A percentile compares a stretch with the other conserved stretches of the same genome.
Evolutionary conservation across 92 coral and sea anemone genomes (phyloP).

Genomic region (Phymanthus crucifer): DNA sequence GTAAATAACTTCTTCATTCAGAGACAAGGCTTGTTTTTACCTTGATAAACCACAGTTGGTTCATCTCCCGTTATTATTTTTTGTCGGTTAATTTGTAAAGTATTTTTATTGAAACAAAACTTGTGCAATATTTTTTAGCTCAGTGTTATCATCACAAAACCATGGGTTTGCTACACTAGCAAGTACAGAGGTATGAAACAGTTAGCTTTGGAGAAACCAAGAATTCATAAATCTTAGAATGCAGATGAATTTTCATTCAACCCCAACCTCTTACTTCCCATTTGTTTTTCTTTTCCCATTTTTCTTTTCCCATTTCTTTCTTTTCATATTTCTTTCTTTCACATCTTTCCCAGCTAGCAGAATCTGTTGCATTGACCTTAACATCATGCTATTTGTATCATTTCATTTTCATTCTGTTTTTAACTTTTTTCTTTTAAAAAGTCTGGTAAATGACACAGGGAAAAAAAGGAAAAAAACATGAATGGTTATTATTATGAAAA

Average conservation of each 20-base stretch:
- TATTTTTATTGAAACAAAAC: not conserved
- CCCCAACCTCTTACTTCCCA: too few relatives aligned
- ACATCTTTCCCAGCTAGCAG: too few relatives aligned
- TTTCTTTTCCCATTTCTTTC: too few relatives aligned
- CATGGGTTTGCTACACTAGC: slow-evolving; percentile 6
- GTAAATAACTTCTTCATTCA: not conserved
- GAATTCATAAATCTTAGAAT: not conserved
- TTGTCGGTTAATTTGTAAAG: not conserved
- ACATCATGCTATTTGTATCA: too few relatives aligned
- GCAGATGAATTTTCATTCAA: not conserved
- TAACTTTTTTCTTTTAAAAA: not conserved
- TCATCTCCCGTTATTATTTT: not conserved
- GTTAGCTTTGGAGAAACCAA: not conserved
- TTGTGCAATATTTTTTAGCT: too few relatives aligned
- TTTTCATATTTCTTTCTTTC: too few relatives aligned
- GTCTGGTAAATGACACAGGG: too few relatives aligned
- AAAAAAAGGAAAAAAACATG: too few relatives aligned
- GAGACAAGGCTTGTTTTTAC: not conserved
- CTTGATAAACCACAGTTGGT: not conserved
- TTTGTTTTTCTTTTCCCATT: too few relatives aligned
- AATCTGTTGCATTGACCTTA: too few relatives aligned
- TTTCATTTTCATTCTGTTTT: not conserved
- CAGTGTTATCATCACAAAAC: not conserved
- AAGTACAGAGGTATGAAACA: not conserved
- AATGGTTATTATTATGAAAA: too few relatives aligned